A percentile compares a stretch with the other conserved stretches of the same genome.
Conservation (phyloP, 2,888 invertebrate genomes). For the Crioceris asparagi region DNA sequence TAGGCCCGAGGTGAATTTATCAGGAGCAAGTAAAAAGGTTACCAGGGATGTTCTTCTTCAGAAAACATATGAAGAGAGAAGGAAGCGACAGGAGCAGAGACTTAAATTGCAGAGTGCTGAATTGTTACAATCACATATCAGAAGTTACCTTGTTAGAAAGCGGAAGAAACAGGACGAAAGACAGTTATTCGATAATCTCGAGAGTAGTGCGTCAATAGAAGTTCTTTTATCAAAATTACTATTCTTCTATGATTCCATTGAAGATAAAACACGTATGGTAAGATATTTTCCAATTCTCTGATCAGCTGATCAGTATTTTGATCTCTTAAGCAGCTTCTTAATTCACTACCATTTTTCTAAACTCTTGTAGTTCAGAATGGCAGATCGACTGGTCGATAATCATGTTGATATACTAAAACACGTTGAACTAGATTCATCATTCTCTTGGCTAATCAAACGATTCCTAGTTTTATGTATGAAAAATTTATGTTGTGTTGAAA, state of each 20-base stretch:
- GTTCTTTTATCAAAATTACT: conserved; percentile 55
- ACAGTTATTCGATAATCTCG: conserved; percentile 53
- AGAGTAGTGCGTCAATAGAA: conserved; percentile 40
- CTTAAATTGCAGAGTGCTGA: conserved; percentile 64
- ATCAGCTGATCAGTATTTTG: too few relatives aligned
- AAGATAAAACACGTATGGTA: conserved; percentile 59
- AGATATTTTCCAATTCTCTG: conserved; percentile 16
- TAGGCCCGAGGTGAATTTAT: conserved; percentile 79
- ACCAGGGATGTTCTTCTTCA: conserved; percentile 62
- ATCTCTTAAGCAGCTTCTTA: neutral
- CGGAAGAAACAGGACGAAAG: conserved; percentile 56
- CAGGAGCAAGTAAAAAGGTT: conserved; percentile 70
- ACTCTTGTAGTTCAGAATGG: conserved; percentile 33
- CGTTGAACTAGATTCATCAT: conserved; percentile 30
- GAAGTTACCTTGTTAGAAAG: conserved; percentile 64
- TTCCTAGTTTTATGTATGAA: conserved; percentile 32
- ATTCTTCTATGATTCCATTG: conserved; percentile 62
- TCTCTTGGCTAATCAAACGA: conserved; percentile 39
- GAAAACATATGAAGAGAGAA: conserved; percentile 74
- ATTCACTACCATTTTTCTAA: neutral
- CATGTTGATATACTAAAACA: conserved; percentile 20
- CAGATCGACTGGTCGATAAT: conserved; percentile 36
- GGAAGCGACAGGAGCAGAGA: conserved; percentile 75
- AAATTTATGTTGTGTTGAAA: conserved; percentile 21
- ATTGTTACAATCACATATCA: conserved; percentile 69